Base-by-base conservation (phyloP, 2,888 invertebrate genomes). In the Nymphalis urticae region DNA sequence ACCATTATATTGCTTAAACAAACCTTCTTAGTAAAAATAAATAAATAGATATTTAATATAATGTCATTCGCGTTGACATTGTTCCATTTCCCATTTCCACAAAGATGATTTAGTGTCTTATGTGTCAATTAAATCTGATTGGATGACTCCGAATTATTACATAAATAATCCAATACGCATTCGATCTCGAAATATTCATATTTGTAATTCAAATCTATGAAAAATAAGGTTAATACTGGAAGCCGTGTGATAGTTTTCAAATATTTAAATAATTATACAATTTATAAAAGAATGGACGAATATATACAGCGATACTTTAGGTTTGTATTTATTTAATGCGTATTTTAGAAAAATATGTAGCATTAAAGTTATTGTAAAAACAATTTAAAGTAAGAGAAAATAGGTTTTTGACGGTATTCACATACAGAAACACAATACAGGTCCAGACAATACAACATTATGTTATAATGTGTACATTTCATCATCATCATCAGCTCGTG, bases 151-250 rank as follows among this genome's bases (percentile, higher is more conserved):
- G 19, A 24, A 16, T 17, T 24, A 63, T 61, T 70, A 54, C 50
- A 56, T 67, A 63, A 69, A 62, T 47, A 51, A 21, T 21, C 16
- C 0, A 27, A 48, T 32, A 50, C n/a, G n/a, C 13, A 36, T 59
- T 54, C 36, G 9, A 32, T 64, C 17, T 17, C 17, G 48, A 64
- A 56, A 67, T 62, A 60, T 63, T 65, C 19, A 13, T 9, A 61
- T 51, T 61, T 50, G 42, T 66, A 56, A 56, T 70, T 61, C 54
- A 64, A 63, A 70, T 59, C 9, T 17, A 56, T 50, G 8, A 65
- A 62, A 62, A 58, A 48, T 21, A 36, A 64, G 60, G 66, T 60
- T 66, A 66, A 66, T 21, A 48, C 27, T 51, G 47, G 27, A 24
- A 59, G 27, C 19, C 47, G 19, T 61, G n/a, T 51, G 47, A 53